A percentile compares a stretch with the other conserved stretches of the same genome.
Evolutionary conservation across 2,888 invertebrate species (phyloP).

Genomic region (Cyclophora albipunctata): DNA sequence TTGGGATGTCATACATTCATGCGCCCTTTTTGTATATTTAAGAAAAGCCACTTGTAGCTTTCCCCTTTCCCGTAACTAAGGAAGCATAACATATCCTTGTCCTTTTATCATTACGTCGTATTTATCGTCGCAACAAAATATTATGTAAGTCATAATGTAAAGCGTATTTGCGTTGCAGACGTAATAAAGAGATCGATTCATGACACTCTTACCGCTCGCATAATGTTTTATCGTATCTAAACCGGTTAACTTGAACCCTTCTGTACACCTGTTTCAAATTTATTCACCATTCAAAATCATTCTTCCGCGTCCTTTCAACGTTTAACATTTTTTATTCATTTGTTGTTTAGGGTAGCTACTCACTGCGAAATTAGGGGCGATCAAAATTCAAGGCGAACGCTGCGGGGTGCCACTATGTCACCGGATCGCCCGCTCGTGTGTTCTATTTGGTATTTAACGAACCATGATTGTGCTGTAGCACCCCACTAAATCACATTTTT

Average conservation of each 20-base stretch:
- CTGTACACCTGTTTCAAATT: constrained; percentile 60
- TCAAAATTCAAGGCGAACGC: constrained; percentile 32
- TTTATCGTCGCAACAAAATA: constrained; percentile 21
- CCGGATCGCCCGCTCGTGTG: constrained; percentile 31
- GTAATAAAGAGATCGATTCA: constrained; percentile 25
- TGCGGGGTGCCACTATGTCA: constrained; percentile 41
- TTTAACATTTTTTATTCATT: constrained; percentile 59
- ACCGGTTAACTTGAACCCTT: constrained; percentile 42
- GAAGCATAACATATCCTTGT: background rate
- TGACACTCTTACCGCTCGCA: constrained; percentile 19
- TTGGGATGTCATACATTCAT: too few species aligned
- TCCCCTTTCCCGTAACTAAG: too few species aligned
- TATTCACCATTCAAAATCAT: constrained; percentile 51
- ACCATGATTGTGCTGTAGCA: constrained; percentile 59
- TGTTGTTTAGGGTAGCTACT: constrained; percentile 38
- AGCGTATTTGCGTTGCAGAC: constrained; percentile 21
- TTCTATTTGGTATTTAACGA: constrained; percentile 60
- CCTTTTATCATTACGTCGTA: constrained; percentile 6
- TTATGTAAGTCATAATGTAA: constrained; percentile 17
- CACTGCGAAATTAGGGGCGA: constrained; percentile 28
- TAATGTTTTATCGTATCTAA: constrained; percentile 25
- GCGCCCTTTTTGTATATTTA: too few species aligned
- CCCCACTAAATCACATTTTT: constrained; percentile 57
- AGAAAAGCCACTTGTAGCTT: too few species aligned
- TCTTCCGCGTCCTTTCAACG: constrained; percentile 50